phyloP scores from a whole-genome alignment of 1,140 invertebrate species.

The Trissolcus basalis region DNA sequence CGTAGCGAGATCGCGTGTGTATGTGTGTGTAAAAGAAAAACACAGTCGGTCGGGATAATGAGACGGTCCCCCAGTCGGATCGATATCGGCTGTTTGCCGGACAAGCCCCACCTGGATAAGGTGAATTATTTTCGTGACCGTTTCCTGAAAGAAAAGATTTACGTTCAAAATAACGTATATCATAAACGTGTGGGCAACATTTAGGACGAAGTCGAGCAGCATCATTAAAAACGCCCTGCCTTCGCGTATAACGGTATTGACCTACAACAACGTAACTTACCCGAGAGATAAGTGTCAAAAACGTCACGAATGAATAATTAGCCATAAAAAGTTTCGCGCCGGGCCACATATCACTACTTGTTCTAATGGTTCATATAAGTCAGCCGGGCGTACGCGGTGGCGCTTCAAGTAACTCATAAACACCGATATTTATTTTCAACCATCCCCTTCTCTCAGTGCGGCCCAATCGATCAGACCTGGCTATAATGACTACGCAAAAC shows the following conservation, averaged over 20 bases:
- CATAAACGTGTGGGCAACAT: too few relatives aligned
- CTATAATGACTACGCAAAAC: slow-evolving; percentile 50
- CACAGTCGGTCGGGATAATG: slow-evolving; percentile 28
- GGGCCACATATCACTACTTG: slow-evolving; percentile 42
- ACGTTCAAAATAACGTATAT: too few relatives aligned
- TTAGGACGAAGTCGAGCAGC: too few relatives aligned
- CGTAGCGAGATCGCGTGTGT: slow-evolving; percentile 4
- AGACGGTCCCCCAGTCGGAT: slow-evolving; percentile 5
- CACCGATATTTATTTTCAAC: slow-evolving; percentile 42
- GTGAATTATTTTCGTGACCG: slow-evolving; percentile 6
- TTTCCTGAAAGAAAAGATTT: too few relatives aligned
- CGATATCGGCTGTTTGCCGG: slow-evolving; percentile 3
- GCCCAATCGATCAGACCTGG: slow-evolving; percentile 30
- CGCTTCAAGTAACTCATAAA: slow-evolving; percentile 48
- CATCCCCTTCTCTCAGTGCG: background rate
- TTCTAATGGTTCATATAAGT: slow-evolving; percentile 55
- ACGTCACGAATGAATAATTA: slow-evolving; percentile 51
- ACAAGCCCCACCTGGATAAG: background rate
- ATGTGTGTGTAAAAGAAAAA: slow-evolving; percentile 28
- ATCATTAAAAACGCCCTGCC: too few relatives aligned
- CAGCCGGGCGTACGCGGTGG: slow-evolving; percentile 16
- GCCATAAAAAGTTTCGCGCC: slow-evolving; percentile 40
- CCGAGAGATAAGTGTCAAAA: slow-evolving; percentile 44
- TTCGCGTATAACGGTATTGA: slow-evolving; percentile 33
- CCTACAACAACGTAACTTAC: slow-evolving; percentile 36